Percentiles rank a stretch among this genome's conserved stretches.
Evolutionary conservation across 2,113 vertebrate genomes (phyloP).

Genomic region (Sterrhoptilus dennistouni): DNA sequence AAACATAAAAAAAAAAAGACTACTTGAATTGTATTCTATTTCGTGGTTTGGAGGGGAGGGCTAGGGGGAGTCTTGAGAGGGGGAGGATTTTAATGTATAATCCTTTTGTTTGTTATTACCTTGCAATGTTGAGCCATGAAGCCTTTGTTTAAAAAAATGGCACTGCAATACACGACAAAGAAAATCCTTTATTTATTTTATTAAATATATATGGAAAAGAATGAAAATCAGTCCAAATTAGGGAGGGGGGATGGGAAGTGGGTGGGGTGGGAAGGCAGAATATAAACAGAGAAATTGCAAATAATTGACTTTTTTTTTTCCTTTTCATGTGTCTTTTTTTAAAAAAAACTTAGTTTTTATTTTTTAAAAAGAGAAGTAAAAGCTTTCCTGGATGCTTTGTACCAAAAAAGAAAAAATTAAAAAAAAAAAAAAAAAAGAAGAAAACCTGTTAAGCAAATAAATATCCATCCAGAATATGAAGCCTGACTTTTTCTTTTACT

Average conservation of each 20-base stretch:
- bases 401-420: constrained; percentile 78
- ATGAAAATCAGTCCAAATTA: constrained; percentile 84
- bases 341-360: constrained; percentile 82
- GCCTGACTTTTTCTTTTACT: constrained; percentile 42
- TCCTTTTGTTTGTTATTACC: constrained; percentile 91
- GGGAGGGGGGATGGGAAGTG: constrained; percentile 67
- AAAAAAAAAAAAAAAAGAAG: background rate
- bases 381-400: constrained; percentile 92
- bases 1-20: constrained; percentile 77
- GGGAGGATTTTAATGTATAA: constrained; percentile 79
- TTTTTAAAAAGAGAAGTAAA: constrained; percentile 80
- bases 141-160: constrained; percentile 82
- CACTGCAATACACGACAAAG: constrained; percentile 71
- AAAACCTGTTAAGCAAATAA: constrained; percentile 64
- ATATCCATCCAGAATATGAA: constrained; percentile 61
- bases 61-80: constrained; percentile 29
- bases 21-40: constrained; percentile 82
- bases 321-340: constrained; percentile 82
- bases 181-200: constrained; percentile 95
- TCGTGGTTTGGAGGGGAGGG: constrained; percentile 79
- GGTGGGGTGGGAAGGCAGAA: constrained; percentile 70
- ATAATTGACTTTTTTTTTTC: constrained; percentile 42
- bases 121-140: constrained; percentile 95
- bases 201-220: constrained; percentile 85
- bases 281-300: constrained; percentile 71